Conservation (phyloP, 2,797 vertebrate species). For the Synaphobranchus kaupii region DNA sequence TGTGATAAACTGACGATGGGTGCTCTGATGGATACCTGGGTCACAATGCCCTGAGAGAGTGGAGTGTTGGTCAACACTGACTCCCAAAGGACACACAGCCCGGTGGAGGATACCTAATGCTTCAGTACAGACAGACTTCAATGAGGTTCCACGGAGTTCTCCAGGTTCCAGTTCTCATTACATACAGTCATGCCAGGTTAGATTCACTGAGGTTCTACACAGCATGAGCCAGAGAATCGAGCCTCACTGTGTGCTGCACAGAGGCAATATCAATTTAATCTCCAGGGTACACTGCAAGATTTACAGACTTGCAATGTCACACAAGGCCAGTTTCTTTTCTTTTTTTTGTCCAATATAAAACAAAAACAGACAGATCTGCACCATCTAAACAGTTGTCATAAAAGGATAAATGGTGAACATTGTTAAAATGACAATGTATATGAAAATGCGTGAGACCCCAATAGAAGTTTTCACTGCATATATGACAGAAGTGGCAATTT, state of each 20-base stretch:
- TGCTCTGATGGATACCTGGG: neutral
- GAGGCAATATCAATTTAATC: neutral
- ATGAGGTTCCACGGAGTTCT: neutral
- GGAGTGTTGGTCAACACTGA: neutral
- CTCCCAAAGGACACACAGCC: neutral
- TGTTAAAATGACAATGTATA: neutral
- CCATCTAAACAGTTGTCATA: neutral
- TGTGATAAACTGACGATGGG: neutral
- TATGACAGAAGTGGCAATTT: neutral
- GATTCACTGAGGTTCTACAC: conserved; percentile 27
- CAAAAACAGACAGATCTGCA: neutral
- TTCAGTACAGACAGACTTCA: neutral
- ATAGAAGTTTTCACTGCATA: conserved; percentile 16
- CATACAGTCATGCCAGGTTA: conserved; percentile 14
- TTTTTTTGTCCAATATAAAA: neutral
- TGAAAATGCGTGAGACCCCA: conserved; percentile 12
- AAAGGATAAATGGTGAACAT: neutral
- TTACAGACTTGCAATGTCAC: neutral
- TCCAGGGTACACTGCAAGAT: neutral
- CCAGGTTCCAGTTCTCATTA: neutral
- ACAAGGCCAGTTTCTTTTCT: too few relatives aligned
- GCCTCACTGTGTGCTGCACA: neutral
- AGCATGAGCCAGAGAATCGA: neutral
- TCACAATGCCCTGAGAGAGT: neutral
- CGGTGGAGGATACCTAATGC: conserved; percentile 3